A percentile compares a stretch with the other conserved stretches of the same genome.
These are phyloP conservation scores for Stigmatopora nigra DNA, from an alignment of 2,113 vertebrate genomes.

Conservation along the genomic window DNA sequence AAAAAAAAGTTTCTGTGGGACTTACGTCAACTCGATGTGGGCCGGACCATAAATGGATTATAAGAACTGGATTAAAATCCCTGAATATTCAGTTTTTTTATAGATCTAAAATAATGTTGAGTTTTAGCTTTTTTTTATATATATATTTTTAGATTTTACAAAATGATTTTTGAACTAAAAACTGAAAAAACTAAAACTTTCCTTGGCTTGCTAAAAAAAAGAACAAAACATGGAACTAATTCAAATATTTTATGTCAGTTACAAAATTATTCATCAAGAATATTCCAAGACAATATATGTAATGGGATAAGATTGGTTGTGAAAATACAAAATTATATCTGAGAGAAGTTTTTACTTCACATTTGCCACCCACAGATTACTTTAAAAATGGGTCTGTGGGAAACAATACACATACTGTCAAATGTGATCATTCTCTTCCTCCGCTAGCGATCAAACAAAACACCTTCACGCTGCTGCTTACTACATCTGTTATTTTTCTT, in stretches of 20 bases:
- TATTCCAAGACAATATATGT: not conserved
- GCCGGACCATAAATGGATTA: too few relatives aligned
- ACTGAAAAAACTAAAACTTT: too few relatives aligned
- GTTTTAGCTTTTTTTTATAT: too few relatives aligned
- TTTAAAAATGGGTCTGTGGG: slow-evolving; percentile 39
- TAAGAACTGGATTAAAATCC: too few relatives aligned
- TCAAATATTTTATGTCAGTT: not conserved
- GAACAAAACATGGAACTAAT: too few relatives aligned
- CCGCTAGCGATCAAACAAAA: slow-evolving; percentile 47
- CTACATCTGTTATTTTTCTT: slow-evolving; percentile 7
- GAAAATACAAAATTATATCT: not conserved
- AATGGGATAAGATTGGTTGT: slow-evolving; percentile 4
- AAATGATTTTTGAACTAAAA: too few relatives aligned
- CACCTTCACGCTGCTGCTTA: slow-evolving; percentile 34
- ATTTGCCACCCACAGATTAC: slow-evolving; percentile 40
- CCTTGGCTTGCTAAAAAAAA: too few relatives aligned
- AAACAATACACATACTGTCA: slow-evolving; percentile 29
- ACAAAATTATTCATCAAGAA: not conserved
- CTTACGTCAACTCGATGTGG: too few relatives aligned
- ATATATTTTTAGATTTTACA: too few relatives aligned
- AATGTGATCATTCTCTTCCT: slow-evolving; percentile 45
- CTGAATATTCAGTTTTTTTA: too few relatives aligned
- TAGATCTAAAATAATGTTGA: too few relatives aligned
- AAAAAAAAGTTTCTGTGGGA: not conserved
- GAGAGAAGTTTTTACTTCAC: slow-evolving; percentile 15